These are phyloP conservation scores for Vombatus ursinus DNA, from an alignment of 2,113 vertebrate genomes.

Conservation along the genomic window DNA sequence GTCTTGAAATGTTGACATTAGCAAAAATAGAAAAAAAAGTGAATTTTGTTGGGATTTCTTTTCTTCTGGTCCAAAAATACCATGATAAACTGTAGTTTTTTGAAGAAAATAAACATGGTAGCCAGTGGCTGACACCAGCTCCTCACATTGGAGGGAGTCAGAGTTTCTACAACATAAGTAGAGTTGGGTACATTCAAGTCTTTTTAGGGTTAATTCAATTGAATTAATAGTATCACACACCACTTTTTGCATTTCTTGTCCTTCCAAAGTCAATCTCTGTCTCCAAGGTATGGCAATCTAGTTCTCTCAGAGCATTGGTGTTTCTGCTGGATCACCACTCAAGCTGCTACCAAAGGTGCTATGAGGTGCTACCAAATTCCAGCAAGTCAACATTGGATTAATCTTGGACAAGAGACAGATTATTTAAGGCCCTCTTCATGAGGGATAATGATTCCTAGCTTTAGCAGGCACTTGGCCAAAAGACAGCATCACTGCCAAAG, in stretches of 20 bases:
- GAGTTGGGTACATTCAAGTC: not conserved
- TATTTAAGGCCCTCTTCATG: not conserved
- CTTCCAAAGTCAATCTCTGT: not conserved
- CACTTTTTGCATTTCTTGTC: not conserved
- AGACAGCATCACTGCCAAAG: not conserved
- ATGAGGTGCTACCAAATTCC: not conserved
- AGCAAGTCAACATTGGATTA: not conserved
- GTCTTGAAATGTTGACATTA: not conserved
- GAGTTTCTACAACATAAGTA: not conserved
- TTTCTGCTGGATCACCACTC: not conserved
- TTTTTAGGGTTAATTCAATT: not conserved
- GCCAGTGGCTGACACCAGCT: not conserved
- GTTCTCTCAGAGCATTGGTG: not conserved
- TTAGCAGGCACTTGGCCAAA: not conserved
- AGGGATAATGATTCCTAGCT: not conserved
- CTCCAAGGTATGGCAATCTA: not conserved
- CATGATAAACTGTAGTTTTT: not conserved
- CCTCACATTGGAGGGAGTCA: not conserved
- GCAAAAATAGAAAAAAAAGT: not conserved
- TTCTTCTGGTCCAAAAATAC: not conserved
- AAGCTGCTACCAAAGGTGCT: not conserved
- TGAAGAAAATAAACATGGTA: not conserved
- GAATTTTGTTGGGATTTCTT: slow-evolving; percentile 27
- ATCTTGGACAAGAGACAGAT: not conserved
- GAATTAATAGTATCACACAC: not conserved